Evolutionary conservation across 1,140 invertebrate genomes (phyloP), one percentile per base, ranked within the genome.

Genomic region (Goniozus legneri): DNA sequence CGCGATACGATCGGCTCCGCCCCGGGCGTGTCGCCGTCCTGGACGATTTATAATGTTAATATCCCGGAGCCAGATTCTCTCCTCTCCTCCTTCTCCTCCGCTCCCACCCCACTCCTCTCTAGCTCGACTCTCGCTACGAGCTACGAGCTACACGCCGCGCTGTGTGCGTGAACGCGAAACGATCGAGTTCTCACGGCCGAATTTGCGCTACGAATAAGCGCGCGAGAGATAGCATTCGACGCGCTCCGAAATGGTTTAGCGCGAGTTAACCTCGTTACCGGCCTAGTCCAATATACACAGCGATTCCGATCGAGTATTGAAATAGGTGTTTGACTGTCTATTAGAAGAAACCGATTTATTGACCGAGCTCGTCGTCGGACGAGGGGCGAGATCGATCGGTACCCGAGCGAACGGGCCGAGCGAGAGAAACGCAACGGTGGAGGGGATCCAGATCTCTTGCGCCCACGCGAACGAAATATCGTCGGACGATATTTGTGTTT

Each of bases 1-100:
- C 24, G 50, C 55, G 68, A 73, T 73, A 70, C 60, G 58, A 70
- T 73, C 70, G 62, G 56, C 70, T 62, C 69, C 70, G 68, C 70
- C 70, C 68, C 67, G 65, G 70, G 70, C 70, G 68, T 73, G 70
- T 71, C 64, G 68, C 62, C 64, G 65, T 59, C 65, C 67, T 64
- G 64, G 51, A 69, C 65, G 63, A 73, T 73, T 73, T 73, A 71
- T 73, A 70, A 69, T 73, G 67, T 73, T 73, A 73, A 73, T 71
- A 72, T 69, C 68, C 56, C 41, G 52, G 42, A 64, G 62, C 52
- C 39, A 48, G 34, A 19, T 30, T 46, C 38, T 16, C 16, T 14
- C 16, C 21, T 31, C 14, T 21, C 34, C 20, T n/a, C 19, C 21
- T 16, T 22, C 31, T 20, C 30, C 27, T 34, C 42, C 22, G n/a